Evolutionary conservation across 2,113 vertebrate genomes (phyloP), one percentile per base, ranked within the genome.

Genomic region (Capreolus pygargus): DNA sequence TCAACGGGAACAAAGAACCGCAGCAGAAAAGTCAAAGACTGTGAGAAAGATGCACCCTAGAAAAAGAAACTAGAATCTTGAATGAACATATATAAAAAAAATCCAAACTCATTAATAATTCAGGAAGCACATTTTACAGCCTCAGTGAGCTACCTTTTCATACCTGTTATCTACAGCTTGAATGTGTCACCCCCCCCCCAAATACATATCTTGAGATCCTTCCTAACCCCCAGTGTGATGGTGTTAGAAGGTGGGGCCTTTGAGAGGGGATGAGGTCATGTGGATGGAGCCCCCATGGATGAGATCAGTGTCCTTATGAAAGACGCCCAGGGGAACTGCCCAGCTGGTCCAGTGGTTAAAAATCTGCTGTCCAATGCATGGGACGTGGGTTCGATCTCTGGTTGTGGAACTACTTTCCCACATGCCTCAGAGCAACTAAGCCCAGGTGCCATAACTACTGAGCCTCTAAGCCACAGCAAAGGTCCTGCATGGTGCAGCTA

Each of bases 301-400:
- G 55, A 43, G 8, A 33, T 28, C 60, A 16, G 1, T 5, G 39
- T 27, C 43, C 39, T 60, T 84, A 28, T 15, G 11, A 25, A 57
- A 28, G 54, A 28, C 25, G 9, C 15, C 25, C n/a, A 7, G 1
- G 21, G 67, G n/a, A 70, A 3, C 19, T 70, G 19, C n/a, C 19
- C 0, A 1, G n/a, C 10, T 39, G n/a, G 9, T 23, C 67, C 19
- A 12, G 19, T 23, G 67, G 19, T 23, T 70, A 36, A 23, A 70
- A 39, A 23, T 23, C 67, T 0, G 0, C 67, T 5, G 0, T 39
- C n/a, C n/a, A 70, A 1, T 21, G 67, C 19, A 23, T n/a, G n/a
- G 19, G 67, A 39, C n/a, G 0, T 12, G 67, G 67, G 19, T 36
- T 70, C 19, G 12, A 5, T 70, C n/a, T 36, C 19, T 70, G 64